phyloP scores from a whole-genome alignment of 1,140 invertebrate genomes.

The Tetramorium parvispinum region DNA sequence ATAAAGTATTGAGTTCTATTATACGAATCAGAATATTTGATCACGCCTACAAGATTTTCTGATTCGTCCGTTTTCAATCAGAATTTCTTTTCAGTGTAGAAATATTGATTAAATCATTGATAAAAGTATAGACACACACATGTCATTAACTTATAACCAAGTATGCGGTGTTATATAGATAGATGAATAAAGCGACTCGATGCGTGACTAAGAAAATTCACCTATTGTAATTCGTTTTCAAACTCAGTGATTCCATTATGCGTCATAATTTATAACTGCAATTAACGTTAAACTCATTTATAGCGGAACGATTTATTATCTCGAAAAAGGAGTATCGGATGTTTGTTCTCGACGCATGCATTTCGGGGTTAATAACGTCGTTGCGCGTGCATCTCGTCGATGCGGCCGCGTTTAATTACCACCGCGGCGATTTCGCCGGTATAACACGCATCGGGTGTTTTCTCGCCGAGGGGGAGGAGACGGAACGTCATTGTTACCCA shows the following conservation, averaged over 20 bases:
- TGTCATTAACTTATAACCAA: not conserved
- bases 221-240: not conserved
- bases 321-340: not conserved
- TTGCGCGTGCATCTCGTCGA: constrained; percentile 1
- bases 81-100: not conserved
- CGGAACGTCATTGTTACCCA: constrained; percentile 16
- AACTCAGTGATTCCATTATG: not conserved
- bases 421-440: constrained; percentile 9
- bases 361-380: not conserved
- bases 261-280: not conserved
- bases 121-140: not conserved
- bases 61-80: too few species aligned
- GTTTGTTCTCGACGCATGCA: not conserved
- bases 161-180: too few species aligned
- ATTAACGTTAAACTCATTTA: not conserved
- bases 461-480: not conserved
- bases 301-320: not conserved
- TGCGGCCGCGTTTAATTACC: constrained; percentile 19
- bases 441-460: constrained; percentile 13
- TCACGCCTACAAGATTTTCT: too few species aligned
- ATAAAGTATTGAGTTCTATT: too few species aligned
- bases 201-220: not conserved
- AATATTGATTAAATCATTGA: not conserved
- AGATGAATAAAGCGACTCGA: not conserved
- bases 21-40: too few species aligned